These are phyloP conservation scores for Rhizoglyphus robini DNA, from an alignment of 1,140 invertebrate genomes.

Conservation along the genomic window DNA sequence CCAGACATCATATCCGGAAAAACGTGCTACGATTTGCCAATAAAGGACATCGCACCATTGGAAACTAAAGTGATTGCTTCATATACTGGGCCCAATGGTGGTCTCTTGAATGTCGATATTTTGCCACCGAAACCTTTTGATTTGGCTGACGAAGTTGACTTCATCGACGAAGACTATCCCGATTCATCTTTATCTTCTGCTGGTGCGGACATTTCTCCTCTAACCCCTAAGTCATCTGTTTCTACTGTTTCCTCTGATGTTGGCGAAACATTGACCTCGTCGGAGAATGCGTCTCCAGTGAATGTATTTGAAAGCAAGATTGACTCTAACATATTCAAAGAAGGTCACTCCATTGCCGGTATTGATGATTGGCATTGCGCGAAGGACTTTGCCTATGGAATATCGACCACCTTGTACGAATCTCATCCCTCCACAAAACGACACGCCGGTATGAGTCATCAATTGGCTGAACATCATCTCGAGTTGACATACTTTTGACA, in stretches of 20 bases:
- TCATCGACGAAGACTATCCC: constrained; percentile 44
- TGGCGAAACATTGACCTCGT: background rate
- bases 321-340: background rate
- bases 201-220: background rate
- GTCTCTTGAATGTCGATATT: constrained; percentile 52
- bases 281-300: background rate
- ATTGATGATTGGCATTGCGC: constrained; percentile 52
- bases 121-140: constrained; percentile 32
- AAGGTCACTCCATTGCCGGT: constrained; percentile 36
- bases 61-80: constrained; percentile 44
- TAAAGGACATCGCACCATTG: constrained; percentile 43
- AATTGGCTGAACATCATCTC: background rate
- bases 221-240: background rate
- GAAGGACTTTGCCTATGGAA: constrained; percentile 50
- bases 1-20: constrained; percentile 32
- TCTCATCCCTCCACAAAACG: constrained; percentile 56
- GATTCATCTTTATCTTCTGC: constrained; percentile 2
- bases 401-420: constrained; percentile 56
- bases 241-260: background rate
- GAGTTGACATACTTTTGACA: background rate
- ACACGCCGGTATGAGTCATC: constrained; percentile 39
- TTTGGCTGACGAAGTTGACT: constrained; percentile 54
- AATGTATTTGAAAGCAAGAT: background rate
- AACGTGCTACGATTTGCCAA: constrained; percentile 31
- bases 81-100: constrained; percentile 59